These are phyloP conservation scores for Erannis defoliaria DNA, from an alignment of 2,888 invertebrate species.

Conservation along the genomic window DNA sequence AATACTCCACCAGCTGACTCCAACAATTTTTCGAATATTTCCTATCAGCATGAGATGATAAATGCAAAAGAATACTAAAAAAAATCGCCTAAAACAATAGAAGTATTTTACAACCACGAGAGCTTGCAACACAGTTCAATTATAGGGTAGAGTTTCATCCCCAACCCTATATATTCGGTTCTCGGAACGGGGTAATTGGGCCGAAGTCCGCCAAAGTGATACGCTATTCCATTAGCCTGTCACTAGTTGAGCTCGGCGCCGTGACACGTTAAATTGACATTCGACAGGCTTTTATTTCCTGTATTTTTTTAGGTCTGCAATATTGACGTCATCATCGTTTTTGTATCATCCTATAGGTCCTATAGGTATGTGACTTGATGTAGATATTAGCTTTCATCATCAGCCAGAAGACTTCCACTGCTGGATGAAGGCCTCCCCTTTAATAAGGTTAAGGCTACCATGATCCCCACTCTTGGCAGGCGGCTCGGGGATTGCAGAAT, in stretches of 20 bases:
- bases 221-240: slow-evolving; percentile 42
- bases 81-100: background rate
- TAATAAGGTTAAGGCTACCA: no score
- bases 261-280: slow-evolving; percentile 41
- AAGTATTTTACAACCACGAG: background rate
- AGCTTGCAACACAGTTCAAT: slow-evolving; percentile 2
- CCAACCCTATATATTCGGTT: slow-evolving; percentile 11
- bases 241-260: slow-evolving; percentile 28
- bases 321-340: background rate
- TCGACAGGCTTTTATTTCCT: slow-evolving; percentile 41
- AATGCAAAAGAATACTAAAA: background rate
- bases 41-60: no score
- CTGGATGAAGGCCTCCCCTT: no score
- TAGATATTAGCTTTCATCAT: no score
- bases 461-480: no score
- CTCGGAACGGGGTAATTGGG: slow-evolving; percentile 22
- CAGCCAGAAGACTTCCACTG: no score
- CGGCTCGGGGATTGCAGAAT: no score
- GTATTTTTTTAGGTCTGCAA: slow-evolving; percentile 6
- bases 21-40: no score
- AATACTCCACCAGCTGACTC: no score
- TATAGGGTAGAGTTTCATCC: slow-evolving; percentile 5
- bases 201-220: slow-evolving; percentile 27
- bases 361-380: no score
- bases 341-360: no score